phyloP scores from a whole-genome alignment of 1,140 invertebrate genomes.

The Rhopalosiphum padi region DNA sequence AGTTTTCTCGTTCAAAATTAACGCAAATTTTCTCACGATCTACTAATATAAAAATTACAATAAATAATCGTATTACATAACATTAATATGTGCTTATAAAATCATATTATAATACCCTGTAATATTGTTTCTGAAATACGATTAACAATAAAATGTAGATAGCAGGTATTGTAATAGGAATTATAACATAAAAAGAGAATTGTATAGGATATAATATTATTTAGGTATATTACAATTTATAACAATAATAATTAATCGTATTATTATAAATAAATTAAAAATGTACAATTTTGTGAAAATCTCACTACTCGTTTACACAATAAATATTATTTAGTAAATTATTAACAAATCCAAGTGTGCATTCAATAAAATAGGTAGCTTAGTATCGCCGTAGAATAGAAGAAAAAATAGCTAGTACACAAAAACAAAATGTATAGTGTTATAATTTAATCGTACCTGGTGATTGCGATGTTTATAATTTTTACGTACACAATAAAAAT shows the following conservation, averaged over 20 bases:
- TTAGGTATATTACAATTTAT: neutral
- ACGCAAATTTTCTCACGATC: neutral
- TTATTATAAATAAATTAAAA: neutral
- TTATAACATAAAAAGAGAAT: neutral
- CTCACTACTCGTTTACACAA: neutral
- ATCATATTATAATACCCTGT: neutral
- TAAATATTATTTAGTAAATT: neutral
- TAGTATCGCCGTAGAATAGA: neutral
- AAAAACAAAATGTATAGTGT: neutral
- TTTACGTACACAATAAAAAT: neutral
- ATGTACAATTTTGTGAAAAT: neutral
- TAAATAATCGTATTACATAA: neutral
- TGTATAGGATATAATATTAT: neutral
- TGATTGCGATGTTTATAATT: neutral
- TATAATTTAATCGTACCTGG: neutral
- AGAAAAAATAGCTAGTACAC: neutral
- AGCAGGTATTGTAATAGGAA: neutral
- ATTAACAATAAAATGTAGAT: neutral
- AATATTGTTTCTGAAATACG: neutral
- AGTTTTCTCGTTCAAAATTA: neutral
- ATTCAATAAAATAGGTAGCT: neutral
- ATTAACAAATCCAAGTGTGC: neutral
- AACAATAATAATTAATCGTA: neutral
- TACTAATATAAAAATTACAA: neutral
- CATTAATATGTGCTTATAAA: neutral